Evolutionary conservation across 2,113 vertebrate genomes (phyloP).

Genomic region (Phrynosoma blainvillii): DNA sequence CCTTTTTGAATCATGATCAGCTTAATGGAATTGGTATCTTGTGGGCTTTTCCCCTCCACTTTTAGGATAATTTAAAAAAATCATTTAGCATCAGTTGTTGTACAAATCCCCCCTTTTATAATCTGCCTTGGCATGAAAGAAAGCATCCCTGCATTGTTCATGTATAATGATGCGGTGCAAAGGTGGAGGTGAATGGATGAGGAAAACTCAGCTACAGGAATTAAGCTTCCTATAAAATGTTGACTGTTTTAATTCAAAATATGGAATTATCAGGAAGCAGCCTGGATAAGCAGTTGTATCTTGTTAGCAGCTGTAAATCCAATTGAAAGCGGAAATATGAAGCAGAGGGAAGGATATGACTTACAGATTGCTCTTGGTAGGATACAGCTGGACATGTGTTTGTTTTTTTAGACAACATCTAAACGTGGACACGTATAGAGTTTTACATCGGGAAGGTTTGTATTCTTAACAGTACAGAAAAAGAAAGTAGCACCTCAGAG

Average conservation of each 20-base stretch:
- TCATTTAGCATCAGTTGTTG: conserved; percentile 46
- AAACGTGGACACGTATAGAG: background rate
- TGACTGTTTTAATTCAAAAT: conserved; percentile 38
- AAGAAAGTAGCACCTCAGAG: too few species aligned
- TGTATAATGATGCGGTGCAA: background rate
- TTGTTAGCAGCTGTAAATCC: conserved; percentile 37
- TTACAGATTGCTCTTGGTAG: background rate
- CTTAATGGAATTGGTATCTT: background rate
- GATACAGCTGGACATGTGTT: rapidly evolving
- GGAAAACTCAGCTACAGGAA: conserved; percentile 29
- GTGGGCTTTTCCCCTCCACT: conserved; percentile 11
- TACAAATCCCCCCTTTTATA: conserved; percentile 59
- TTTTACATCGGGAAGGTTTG: too few species aligned
- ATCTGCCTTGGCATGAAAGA: background rate
- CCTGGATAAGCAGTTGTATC: conserved; percentile 14
- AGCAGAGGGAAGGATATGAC: background rate
- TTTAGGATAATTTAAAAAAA: conserved; percentile 34
- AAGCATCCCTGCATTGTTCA: background rate
- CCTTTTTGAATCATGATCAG: background rate
- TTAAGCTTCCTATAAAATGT: background rate
- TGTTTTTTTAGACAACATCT: background rate
- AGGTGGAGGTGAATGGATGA: too few species aligned
- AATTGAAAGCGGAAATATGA: conserved; percentile 13
- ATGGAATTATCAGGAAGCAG: conserved; percentile 43
- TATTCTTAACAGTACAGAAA: too few species aligned